A percentile compares a stretch with the other conserved stretches of the same genome.
Evolutionary conservation across 2,888 invertebrate genomes (phyloP).

Genomic region (Pasiphila rectangulata): DNA sequence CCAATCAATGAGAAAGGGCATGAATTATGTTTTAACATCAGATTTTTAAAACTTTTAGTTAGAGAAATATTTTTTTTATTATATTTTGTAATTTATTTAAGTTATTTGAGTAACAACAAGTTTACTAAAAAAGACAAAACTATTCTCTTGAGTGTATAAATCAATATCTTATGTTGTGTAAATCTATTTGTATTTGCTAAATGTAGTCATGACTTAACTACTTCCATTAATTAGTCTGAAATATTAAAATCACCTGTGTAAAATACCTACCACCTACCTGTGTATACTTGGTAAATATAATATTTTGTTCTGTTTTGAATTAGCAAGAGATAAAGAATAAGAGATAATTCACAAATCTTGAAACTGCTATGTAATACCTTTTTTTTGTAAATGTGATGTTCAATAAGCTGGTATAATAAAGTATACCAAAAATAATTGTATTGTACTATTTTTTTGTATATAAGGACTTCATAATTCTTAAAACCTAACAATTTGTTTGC

Average conservation of each 20-base stretch:
- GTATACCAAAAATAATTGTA: constrained; percentile 41
- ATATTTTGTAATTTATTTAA: constrained; percentile 34
- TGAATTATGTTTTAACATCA: constrained; percentile 54
- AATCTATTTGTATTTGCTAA: constrained; percentile 22
- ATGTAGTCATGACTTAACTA: constrained; percentile 20
- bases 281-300: constrained; percentile 16
- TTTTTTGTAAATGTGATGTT: constrained; percentile 19
- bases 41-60: constrained; percentile 45
- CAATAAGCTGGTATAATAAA: constrained; percentile 29
- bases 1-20: constrained; percentile 43
- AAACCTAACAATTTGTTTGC: constrained; percentile 33
- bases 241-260: constrained; percentile 10
- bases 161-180: constrained; percentile 16
- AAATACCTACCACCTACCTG: background rate
- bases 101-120: constrained; percentile 21
- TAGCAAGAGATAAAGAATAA: constrained; percentile 10
- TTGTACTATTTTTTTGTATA: constrained; percentile 39
- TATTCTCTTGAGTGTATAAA: constrained; percentile 3
- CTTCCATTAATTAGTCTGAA: constrained; percentile 23
- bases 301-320: constrained; percentile 15
- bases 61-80: constrained; percentile 32
- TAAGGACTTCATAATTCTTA: constrained; percentile 33
- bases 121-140: constrained; percentile 27
- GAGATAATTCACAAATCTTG: background rate
- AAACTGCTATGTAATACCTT: constrained; percentile 10